These are phyloP conservation scores for Mesoligia furuncula DNA, from an alignment of 2,888 invertebrate species.

Conservation along the genomic window DNA sequence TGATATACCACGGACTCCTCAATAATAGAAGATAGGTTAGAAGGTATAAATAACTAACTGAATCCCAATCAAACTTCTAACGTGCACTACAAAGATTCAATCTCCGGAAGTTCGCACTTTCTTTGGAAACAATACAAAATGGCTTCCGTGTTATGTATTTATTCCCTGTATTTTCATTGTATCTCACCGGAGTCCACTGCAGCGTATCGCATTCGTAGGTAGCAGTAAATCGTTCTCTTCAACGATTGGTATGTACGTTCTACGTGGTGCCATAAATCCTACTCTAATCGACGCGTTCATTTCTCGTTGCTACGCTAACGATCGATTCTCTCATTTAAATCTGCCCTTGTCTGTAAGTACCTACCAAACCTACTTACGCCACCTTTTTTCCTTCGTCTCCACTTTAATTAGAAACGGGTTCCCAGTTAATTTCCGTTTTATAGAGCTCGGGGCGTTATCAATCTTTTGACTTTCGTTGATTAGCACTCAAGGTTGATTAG, in stretches of 20 bases:
- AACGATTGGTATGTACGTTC: slow-evolving; percentile 37
- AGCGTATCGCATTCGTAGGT: slow-evolving; percentile 46
- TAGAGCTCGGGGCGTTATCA: slow-evolving; percentile 46
- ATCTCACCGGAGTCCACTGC: slow-evolving; percentile 42
- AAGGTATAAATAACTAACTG: not conserved
- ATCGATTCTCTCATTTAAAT: slow-evolving; percentile 60
- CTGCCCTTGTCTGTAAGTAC: slow-evolving; percentile 48
- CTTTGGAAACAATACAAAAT: slow-evolving; percentile 40
- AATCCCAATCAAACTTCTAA: slow-evolving; percentile 26
- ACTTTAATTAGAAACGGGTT: slow-evolving; percentile 64
- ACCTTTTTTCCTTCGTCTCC: slow-evolving; percentile 57
- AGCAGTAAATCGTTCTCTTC: slow-evolving; percentile 57
- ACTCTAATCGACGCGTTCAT: slow-evolving; percentile 54
- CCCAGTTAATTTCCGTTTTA: slow-evolving; percentile 61
- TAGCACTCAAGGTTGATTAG: slow-evolving; percentile 38
- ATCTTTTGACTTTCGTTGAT: slow-evolving; percentile 46
- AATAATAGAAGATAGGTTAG: not conserved
- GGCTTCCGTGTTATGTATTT: slow-evolving; percentile 7
- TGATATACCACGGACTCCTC: too few species aligned
- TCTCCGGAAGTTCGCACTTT: not conserved
- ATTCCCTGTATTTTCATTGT: slow-evolving; percentile 37
- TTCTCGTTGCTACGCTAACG: slow-evolving; percentile 57
- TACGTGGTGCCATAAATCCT: slow-evolving; percentile 56
- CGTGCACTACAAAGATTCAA: not conserved
- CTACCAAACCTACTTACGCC: slow-evolving; percentile 50